phyloP scores from a whole-genome alignment of 2,113 vertebrate species.

The Physeter macrocephalus region DNA sequence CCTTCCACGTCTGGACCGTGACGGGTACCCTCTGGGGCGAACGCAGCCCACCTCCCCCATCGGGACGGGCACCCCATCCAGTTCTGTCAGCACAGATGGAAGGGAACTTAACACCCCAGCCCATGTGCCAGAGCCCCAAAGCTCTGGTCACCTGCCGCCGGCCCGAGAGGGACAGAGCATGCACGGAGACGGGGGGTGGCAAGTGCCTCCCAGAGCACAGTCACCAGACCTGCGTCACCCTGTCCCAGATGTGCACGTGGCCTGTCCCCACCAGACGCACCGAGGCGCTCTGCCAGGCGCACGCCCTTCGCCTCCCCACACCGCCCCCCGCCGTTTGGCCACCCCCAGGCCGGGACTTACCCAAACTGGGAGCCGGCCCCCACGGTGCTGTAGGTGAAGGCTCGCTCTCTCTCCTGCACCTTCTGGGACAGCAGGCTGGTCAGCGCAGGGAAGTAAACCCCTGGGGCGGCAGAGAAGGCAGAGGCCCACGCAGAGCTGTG shows the following conservation, averaged over 20 bases:
- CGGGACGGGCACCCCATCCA: rapidly evolving
- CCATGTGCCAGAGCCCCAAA: background rate
- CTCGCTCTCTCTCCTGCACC: constrained; percentile 90
- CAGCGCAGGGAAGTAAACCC: constrained; percentile 82
- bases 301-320: background rate
- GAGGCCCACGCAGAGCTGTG: rapidly evolving
- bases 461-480: constrained; percentile 36
- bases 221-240: background rate
- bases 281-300: background rate
- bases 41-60: background rate
- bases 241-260: rapidly evolving
- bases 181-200: background rate
- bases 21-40: no score
- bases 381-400: constrained; percentile 93
- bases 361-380: constrained; percentile 94
- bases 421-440: constrained; percentile 91
- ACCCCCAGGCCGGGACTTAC: constrained; percentile 78
- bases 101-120: background rate
- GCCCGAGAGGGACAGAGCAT: background rate
- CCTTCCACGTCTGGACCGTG: rapidly evolving
- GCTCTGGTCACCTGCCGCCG: background rate
- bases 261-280: background rate
- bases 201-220: background rate
- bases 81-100: background rate
- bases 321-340: rapidly evolving